Base-by-base conservation (phyloP, 2,888 invertebrate genomes). In the Cistogaster globosa region DNA sequence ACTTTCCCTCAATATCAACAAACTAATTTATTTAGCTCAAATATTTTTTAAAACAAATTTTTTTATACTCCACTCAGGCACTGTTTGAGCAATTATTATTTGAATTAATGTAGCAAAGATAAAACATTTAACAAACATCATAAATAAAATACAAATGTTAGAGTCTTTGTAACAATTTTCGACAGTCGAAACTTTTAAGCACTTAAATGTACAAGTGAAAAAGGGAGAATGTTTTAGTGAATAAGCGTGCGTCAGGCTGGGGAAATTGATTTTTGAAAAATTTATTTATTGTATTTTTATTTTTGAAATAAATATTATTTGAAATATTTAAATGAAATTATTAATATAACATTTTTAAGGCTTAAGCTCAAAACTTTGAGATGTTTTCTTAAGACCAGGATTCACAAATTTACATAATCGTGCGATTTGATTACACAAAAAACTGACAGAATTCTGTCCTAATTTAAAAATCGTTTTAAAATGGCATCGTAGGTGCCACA, bases 101-200 rank as follows among this genome's bases (percentile, higher is more conserved):
- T 60, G 53, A 84, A 67, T 71, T 79, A 60, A 80, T 76, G 84
- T 71, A 69, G 63, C 76, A 80, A 18, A 75, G 84, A 84, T 80
- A 84, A 80, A 76, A 83, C 68, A 74, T 74, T 78, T 78, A 78
- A 63, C 78, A 75, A 79, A 69, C 2, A 62, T 69, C 68, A 75
- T 62, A 72, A 74, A 72, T 76, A 75, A 78, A 78, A 62, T 78
- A 68, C 45, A 65, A 68, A 57, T 69, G 42, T 69, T 62, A 42
- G 12, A 68, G 51, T 42, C 58, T 55, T 60, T 60, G 14, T 51
- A 16, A 55, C 32, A 58, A 32, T 48, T 75, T 67, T 20, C 38
- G 18, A 53, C 20, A 45, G 78, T 18, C 38, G 2, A 78, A 69
- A 22, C 69, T 78, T 78, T 62, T 53, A 22, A 62, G 32, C 16